Percentiles rank a stretch among this genome's conserved stretches.
Evolutionary conservation across 2,888 invertebrate species (phyloP).

Genomic region (Cheilosia pagana): DNA sequence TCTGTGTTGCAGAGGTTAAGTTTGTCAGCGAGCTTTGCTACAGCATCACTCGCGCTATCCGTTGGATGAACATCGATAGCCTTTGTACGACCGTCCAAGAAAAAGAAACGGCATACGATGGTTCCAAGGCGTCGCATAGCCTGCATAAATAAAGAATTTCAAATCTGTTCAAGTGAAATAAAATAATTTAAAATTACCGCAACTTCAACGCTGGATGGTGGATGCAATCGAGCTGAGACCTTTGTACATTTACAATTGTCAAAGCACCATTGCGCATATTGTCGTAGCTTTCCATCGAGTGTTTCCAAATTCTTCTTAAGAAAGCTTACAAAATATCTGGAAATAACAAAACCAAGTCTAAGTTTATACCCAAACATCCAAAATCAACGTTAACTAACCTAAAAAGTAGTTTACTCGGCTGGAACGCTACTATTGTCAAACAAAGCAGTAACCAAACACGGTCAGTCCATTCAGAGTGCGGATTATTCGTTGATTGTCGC

Average conservation of each 20-base stretch:
- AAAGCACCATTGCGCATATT: conserved; percentile 96
- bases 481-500: conserved; percentile 94
- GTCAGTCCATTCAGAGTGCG: conserved; percentile 92
- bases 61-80: conserved; percentile 97
- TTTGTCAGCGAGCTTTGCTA: conserved; percentile 94
- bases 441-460: conserved; percentile 95
- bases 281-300: conserved; percentile 88
- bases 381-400: conserved; percentile 76
- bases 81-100: conserved; percentile 96
- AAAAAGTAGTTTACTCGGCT: conserved; percentile 86
- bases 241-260: conserved; percentile 96
- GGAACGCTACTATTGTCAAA: conserved; percentile 95
- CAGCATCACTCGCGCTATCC: conserved; percentile 96
- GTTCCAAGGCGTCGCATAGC: conserved; percentile 96
- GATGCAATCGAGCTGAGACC: conserved; percentile 90
- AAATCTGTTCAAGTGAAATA: background rate
- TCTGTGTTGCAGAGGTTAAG: conserved; percentile 92
- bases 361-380: background rate
- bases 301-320: conserved; percentile 87
- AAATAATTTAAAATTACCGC: conserved; percentile 86
- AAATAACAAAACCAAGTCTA: conserved; percentile 69
- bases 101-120: conserved; percentile 96
- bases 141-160: conserved; percentile 81
- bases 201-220: conserved; percentile 96
- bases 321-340: conserved; percentile 90